Conservation (phyloP, 2,888 invertebrate genomes). For the Omphaloscelis lunosa region DNA sequence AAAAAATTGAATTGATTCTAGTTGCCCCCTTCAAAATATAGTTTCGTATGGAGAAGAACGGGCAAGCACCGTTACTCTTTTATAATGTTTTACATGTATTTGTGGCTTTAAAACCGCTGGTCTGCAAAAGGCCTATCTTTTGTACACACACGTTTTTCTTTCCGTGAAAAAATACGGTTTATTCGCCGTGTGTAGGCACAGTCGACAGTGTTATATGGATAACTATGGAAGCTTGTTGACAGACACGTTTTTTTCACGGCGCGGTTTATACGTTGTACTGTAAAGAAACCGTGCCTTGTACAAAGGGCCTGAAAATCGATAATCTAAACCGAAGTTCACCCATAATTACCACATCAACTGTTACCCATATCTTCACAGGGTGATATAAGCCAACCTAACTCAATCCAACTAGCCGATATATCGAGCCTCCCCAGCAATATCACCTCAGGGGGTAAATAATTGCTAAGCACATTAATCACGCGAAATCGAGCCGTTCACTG, state of each 20-base stretch:
- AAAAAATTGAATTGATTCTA: neutral
- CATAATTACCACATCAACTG: constrained; percentile 8
- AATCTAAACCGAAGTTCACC: neutral
- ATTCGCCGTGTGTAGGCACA: too few relatives aligned
- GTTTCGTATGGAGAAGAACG: neutral
- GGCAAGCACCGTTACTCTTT: neutral
- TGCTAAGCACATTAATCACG: constrained; percentile 75
- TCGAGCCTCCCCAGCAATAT: constrained; percentile 46
- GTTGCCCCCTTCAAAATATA: neutral
- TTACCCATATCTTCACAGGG: neutral
- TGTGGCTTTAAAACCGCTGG: neutral
- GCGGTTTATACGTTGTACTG: too few relatives aligned
- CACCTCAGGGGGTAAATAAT: constrained; percentile 73
- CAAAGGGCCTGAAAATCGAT: too few relatives aligned
- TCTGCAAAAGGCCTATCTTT: neutral
- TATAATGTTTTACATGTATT: neutral
- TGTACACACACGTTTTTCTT: too few relatives aligned
- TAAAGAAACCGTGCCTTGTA: neutral
- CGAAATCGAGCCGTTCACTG: constrained; percentile 71
- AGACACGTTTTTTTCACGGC: too few relatives aligned
- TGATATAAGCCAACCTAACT: constrained; percentile 33
- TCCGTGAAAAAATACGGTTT: too few relatives aligned
- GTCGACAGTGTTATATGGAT: too few relatives aligned
- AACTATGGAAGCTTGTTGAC: too few relatives aligned
- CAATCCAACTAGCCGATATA: constrained; percentile 48